Evolutionary conservation across 2,797 vertebrate genomes (phyloP).

Genomic region (Bradypus variegatus): DNA sequence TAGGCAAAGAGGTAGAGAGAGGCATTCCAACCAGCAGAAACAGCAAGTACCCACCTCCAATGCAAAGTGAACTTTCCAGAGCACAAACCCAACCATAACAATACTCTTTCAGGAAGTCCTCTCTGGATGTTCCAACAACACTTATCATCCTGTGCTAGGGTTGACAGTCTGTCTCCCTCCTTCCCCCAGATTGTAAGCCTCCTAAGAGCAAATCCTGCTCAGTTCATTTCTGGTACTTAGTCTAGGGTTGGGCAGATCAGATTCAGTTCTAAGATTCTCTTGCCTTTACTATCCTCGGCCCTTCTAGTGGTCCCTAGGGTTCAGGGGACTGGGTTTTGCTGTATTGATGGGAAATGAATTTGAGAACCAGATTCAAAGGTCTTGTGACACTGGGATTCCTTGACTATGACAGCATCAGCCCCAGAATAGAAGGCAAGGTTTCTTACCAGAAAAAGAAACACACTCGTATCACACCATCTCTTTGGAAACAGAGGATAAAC

Average conservation of each 20-base stretch:
- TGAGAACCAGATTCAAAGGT: constrained; percentile 37
- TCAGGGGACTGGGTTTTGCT: not conserved
- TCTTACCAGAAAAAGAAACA: constrained; percentile 56
- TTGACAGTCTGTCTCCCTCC: not conserved
- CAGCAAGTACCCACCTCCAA: not conserved
- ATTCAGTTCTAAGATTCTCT: constrained; percentile 4
- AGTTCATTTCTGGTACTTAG: not conserved
- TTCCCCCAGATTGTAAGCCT: not conserved
- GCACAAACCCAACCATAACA: not conserved
- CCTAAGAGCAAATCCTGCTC: not conserved
- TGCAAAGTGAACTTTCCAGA: not conserved
- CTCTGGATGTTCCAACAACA: not conserved
- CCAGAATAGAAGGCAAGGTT: constrained; percentile 47
- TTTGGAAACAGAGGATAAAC: constrained; percentile 43
- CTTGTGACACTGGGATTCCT: constrained; percentile 38
- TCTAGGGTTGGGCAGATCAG: not conserved
- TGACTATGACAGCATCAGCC: constrained; percentile 30
- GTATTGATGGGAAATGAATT: constrained; percentile 14
- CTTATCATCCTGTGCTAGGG: not conserved
- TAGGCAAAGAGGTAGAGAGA: not conserved
- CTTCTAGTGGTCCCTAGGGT: not conserved
- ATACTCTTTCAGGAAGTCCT: not conserved
- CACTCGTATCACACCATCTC: constrained; percentile 38
- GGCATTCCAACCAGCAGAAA: not conserved
- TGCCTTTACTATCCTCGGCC: not conserved